Evolutionary conservation across 2,113 vertebrate species (phyloP).

Genomic region (Malurus alboscapulatus): DNA sequence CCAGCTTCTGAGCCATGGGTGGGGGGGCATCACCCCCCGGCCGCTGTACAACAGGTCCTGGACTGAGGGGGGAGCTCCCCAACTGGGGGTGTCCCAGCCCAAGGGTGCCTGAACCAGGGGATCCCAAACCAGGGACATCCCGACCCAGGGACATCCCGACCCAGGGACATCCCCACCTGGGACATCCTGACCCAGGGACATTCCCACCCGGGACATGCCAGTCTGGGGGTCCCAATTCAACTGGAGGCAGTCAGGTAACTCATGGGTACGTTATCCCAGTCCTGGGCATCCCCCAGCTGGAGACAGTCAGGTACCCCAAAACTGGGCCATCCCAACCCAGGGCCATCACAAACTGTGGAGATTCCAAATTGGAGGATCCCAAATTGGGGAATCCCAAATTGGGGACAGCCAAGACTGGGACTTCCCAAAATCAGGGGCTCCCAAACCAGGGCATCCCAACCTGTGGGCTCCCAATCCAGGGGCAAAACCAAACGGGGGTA

Average conservation of each 20-base stretch:
- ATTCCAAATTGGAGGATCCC: background rate
- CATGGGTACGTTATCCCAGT: background rate
- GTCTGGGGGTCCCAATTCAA: background rate
- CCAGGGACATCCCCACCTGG: background rate
- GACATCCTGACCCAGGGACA: too few relatives aligned
- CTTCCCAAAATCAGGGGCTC: background rate
- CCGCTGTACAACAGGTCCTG: background rate
- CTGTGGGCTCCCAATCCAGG: background rate
- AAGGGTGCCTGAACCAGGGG: background rate
- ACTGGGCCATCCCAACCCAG: too few relatives aligned
- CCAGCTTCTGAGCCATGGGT: conserved; percentile 80
- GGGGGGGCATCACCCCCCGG: background rate
- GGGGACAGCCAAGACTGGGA: background rate
- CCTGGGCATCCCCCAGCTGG: background rate
- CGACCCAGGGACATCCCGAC: background rate
- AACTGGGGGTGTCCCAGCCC: fast-evolving
- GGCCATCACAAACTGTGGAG: background rate
- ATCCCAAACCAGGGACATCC: background rate
- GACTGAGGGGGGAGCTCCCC: background rate
- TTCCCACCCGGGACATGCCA: background rate
- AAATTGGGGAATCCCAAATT: background rate
- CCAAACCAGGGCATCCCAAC: background rate
- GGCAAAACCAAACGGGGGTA: background rate
- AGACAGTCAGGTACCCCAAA: background rate
- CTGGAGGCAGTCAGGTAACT: background rate